These are phyloP conservation scores for Platysteira castanea DNA, from an alignment of 2,113 vertebrate species.

Conservation along the genomic window DNA sequence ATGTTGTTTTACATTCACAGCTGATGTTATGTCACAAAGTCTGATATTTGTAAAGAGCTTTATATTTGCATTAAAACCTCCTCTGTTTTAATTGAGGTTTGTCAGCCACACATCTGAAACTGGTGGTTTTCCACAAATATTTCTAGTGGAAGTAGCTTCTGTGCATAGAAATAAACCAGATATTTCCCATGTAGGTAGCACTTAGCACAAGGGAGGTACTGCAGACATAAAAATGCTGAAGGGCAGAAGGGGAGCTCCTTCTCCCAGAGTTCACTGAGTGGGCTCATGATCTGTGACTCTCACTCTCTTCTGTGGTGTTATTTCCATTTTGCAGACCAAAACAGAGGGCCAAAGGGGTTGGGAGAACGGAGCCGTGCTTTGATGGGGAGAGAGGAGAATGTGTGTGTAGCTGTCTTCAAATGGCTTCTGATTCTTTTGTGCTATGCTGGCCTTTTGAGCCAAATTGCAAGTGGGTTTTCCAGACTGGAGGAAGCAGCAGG, in stretches of 20 bases:
- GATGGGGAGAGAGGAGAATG: neutral
- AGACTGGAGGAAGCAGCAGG: neutral
- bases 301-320: neutral
- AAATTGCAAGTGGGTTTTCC: neutral
- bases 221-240: neutral
- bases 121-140: neutral
- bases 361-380: neutral
- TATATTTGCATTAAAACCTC: neutral
- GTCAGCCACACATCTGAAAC: neutral
- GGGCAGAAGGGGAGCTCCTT: neutral
- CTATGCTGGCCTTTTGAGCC: neutral
- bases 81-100: neutral
- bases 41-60: neutral
- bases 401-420: neutral
- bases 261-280: neutral
- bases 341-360: neutral
- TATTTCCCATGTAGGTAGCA: neutral
- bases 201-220: neutral
- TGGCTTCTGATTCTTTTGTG: neutral
- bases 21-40: neutral
- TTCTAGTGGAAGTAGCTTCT: neutral
- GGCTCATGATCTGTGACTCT: neutral
- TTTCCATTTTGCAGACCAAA: neutral
- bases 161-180: neutral
- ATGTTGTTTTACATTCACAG: neutral